Conservation (phyloP, 2,797 vertebrate genomes). For the Otolemur crassicaudatus region DNA sequence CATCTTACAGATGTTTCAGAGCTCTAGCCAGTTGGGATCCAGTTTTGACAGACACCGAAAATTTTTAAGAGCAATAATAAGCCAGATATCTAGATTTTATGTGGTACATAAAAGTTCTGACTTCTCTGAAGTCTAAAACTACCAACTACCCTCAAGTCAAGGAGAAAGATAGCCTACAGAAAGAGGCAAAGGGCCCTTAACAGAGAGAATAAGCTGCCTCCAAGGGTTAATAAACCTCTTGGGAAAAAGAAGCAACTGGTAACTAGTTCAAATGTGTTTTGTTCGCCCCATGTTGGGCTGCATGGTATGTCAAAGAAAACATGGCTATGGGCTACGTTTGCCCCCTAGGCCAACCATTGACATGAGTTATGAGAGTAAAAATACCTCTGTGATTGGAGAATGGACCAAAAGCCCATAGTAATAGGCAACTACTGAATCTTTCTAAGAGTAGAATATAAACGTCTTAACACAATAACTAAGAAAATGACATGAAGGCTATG, state of each 20-base stretch:
- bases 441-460: too few species aligned
- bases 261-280: not conserved
- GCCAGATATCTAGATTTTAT: not conserved
- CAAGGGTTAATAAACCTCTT: not conserved
- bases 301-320: not conserved
- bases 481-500: too few species aligned
- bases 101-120: not conserved
- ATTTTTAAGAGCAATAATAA: conserved; percentile 20
- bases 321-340: not conserved
- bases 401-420: not conserved
- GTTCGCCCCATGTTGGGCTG: not conserved
- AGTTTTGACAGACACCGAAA: not conserved
- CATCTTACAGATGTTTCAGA: not conserved
- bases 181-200: not conserved
- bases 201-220: not conserved
- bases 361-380: not conserved
- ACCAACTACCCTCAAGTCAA: not conserved
- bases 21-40: not conserved
- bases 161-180: not conserved
- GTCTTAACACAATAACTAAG: too few species aligned
- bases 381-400: not conserved
- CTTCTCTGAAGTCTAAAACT: not conserved
- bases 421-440: not conserved
- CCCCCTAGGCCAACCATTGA: not conserved
- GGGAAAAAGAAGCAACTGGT: not conserved